Conservation (phyloP, 2,888 invertebrate genomes). For the Pterobdella sp. region DNA sequence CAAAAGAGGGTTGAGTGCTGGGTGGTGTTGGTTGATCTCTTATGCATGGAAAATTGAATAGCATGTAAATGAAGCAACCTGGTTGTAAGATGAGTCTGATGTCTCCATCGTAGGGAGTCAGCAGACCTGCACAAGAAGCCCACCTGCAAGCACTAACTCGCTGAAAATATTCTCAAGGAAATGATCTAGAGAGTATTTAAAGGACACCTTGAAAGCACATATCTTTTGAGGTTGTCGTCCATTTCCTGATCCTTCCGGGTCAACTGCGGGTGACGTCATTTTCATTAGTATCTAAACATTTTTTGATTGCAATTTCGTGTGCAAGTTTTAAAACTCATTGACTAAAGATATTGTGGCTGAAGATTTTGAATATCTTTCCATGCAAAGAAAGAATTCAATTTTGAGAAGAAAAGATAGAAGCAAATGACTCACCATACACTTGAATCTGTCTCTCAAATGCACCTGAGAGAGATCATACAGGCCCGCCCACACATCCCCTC, state of each 20-base stretch:
- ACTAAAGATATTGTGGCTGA: not conserved
- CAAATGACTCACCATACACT: slow-evolving; percentile 66
- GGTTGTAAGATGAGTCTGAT: slow-evolving; percentile 21
- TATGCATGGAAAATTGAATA: no score
- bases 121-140: not conserved
- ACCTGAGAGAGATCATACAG: slow-evolving; percentile 92
- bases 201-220: not conserved
- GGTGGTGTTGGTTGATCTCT: no score
- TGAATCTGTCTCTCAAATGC: slow-evolving; percentile 83
- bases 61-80: slow-evolving; percentile 4
- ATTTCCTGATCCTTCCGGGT: not conserved
- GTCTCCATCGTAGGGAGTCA: not conserved
- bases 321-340: not conserved
- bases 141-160: no score
- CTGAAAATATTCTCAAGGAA: no score
- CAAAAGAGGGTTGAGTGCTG: no score
- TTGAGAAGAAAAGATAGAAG: not conserved
- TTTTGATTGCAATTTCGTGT: not conserved
- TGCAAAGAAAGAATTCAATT: not conserved
- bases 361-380: not conserved
- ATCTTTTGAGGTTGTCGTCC: not conserved
- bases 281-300: no score
- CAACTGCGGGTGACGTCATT: no score
- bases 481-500: slow-evolving; percentile 80
- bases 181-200: not conserved